Evolutionary conservation across 2,888 invertebrate species (phyloP), one percentile per base, ranked within the genome.

Genomic region (Xestia xanthographa): DNA sequence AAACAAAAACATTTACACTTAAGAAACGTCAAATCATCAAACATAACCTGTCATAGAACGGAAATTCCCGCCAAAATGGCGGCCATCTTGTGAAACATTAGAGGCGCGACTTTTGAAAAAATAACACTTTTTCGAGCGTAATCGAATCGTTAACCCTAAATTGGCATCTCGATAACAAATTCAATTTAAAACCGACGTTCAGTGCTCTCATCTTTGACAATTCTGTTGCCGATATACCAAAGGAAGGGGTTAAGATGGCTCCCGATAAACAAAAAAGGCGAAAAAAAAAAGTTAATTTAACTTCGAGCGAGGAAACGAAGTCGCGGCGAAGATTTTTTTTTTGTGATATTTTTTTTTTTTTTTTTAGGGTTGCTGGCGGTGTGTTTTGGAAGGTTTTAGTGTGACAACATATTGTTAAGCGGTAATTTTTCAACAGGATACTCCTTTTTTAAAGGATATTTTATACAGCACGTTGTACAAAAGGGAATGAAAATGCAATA

Each of bases 281-380:
- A 90, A 92, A 95, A 94, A 95, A 94, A 93, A 96, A 96, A 95
- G 94, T 95, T 95, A 95, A 95, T 95, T 96, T 95, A 95, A 96
- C 93, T 95, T 95, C 92, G 92, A 93, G 91, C 92, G 90, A 92
- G 92, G 93, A 95, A 95, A 94, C 94, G 94, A 95, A 95, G 90
- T 89, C 91, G 92, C 87, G 88, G 89, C 89, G 90, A 91, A 91
- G 90, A 90, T 89, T 91, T 91, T 90, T 91, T 90, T 85, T 92
- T 90, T 83, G 92, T 90, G 72, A 88, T 91, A 89, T 90, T 87
- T 84, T 85, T 87, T 84, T 87, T 84, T 87, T 83, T 79, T 86
- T 85, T 83, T 89, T 87, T 68, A 12, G 20, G 17, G 50, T 66
- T n/a, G 14, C 41, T 85, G 82, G 87, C 80, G 62, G 90, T 93